Percentiles rank a stretch among this genome's conserved stretches.
Evolutionary conservation across 1,140 invertebrate species (phyloP).

Genomic region (Branchinecta lindahli): DNA sequence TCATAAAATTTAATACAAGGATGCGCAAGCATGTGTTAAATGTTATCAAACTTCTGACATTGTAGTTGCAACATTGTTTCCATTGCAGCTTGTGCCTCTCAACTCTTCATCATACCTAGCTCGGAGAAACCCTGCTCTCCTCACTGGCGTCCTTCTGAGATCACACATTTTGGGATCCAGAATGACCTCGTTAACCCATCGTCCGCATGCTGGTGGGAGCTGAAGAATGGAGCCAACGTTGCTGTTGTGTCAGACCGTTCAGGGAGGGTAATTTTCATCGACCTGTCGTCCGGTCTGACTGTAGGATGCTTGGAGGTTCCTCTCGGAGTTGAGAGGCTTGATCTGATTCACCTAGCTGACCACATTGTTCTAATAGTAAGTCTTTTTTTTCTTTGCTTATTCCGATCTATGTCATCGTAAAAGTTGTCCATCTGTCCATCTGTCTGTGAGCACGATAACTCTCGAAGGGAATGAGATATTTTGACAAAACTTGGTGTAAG

Average conservation of each 20-base stretch:
- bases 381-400: neutral
- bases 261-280: neutral
- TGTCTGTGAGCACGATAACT: too few relatives aligned
- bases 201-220: neutral
- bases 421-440: too few relatives aligned
- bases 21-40: too few relatives aligned
- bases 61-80: too few relatives aligned
- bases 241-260: neutral
- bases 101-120: neutral
- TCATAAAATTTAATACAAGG: too few relatives aligned
- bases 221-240: neutral
- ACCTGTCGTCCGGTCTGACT: neutral
- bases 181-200: neutral
- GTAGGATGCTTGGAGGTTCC: neutral
- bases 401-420: too few relatives aligned
- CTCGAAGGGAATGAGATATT: too few relatives aligned
- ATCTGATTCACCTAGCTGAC: neutral
- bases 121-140: neutral
- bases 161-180: constrained; percentile 2
- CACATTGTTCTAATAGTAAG: neutral
- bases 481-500: too few relatives aligned
- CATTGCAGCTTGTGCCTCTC: neutral
- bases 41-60: too few relatives aligned
- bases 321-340: neutral
- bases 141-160: neutral